Evolutionary conservation across 2,888 invertebrate genomes (phyloP).

Genomic region (Hyles lineata): DNA sequence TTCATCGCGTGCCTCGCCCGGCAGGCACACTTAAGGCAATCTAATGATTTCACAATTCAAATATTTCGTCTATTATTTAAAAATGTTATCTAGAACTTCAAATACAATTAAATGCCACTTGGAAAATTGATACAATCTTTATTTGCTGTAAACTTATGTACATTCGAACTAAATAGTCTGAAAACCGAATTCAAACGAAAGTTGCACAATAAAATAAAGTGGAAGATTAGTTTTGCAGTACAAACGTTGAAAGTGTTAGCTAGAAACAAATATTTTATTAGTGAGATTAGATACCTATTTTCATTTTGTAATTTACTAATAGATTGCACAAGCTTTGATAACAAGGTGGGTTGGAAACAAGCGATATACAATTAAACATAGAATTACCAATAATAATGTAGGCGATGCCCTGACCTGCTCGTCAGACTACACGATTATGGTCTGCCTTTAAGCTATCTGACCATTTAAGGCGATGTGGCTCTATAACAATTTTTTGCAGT

Average conservation of each 20-base stretch:
- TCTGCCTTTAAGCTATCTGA: not conserved
- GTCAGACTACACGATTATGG: not conserved
- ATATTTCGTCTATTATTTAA: not conserved
- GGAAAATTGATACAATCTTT: conserved; percentile 5
- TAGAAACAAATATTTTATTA: not conserved
- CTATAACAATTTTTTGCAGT: not conserved
- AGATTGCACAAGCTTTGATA: not conserved
- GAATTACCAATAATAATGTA: not conserved
- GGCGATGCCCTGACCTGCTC: not conserved
- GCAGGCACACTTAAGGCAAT: not conserved
- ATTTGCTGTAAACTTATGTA: not conserved
- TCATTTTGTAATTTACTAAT: not conserved
- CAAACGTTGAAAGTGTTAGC: not conserved
- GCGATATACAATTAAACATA: not conserved
- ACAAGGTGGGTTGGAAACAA: not conserved
- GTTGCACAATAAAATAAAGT: not conserved
- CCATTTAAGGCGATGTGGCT: conserved; percentile 13
- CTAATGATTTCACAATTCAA: not conserved
- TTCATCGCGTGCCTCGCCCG: conserved; percentile 19
- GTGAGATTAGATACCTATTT: conserved; percentile 5
- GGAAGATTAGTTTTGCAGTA: too few relatives aligned
- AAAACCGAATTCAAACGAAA: not conserved
- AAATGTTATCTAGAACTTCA: not conserved
- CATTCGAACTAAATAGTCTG: not conserved
- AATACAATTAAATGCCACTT: not conserved